Base-by-base conservation (phyloP, 2,888 invertebrate genomes). In the Calephelis perditalis region DNA sequence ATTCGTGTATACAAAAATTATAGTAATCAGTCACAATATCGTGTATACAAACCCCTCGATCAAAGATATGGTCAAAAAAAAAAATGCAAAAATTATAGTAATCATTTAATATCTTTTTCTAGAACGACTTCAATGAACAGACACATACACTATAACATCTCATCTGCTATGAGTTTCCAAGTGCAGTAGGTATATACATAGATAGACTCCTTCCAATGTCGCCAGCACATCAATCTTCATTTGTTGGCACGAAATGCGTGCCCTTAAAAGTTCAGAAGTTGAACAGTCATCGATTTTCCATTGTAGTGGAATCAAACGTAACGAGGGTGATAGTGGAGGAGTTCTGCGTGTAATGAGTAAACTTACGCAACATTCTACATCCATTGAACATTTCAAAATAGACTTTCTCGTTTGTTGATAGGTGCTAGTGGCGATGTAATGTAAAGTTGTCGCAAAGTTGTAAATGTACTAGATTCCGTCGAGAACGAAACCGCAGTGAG, bases 311-410 rank as follows among this genome's bases (percentile, higher is more conserved):
- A 69, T 70, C 68, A 67, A 71, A 71, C 74, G 73, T 69, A 67
- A 67, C 64, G 66, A 67, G 70, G 65, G 65, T 65, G 62, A 58
- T 61, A 61, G 62, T 62, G 71, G 67, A 68, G 68, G 69, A 75
- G 74, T 74, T 73, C 70, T 71, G 73, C 71, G 66, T 68, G 75
- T 74, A 74, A 74, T 75, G 74, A 74, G 75, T 72, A 72, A 74
- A 73, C 69, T 74, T 73, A 65, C 62, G 65, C 69, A 65, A 67
- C 56, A 47, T 54, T 15, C 10, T 7, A 59, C 10, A 11, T 36
- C 11, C 45, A 8, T 37, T 36, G n/a, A 8, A 3, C 36, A 26
- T 1, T 8, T 35, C 26, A 65, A 59, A 49, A 8, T 54, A 36
- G 45, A 52, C 63, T 55, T 57, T 66, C 62, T 15, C 3, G 0